phyloP scores from a whole-genome alignment of 2,888 invertebrate species.

The Labia minor region DNA sequence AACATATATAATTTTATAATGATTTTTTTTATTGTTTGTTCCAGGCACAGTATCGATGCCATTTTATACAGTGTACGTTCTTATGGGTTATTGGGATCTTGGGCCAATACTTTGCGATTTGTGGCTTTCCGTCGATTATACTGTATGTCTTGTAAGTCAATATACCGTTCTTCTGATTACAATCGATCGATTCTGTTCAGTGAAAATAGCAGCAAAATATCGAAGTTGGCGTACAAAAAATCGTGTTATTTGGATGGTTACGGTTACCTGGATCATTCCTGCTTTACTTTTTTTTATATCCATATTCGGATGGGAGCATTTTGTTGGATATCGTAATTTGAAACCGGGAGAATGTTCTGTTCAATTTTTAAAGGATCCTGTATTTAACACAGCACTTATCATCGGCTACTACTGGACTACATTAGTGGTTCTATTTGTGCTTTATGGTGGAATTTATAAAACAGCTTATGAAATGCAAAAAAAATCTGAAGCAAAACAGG shows the following conservation, averaged over 20 bases:
- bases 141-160: conserved; percentile 96
- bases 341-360: conserved; percentile 85
- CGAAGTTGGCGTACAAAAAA: conserved; percentile 92
- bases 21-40: background rate
- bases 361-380: conserved; percentile 92
- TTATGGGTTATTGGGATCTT: conserved; percentile 94
- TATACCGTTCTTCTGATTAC: conserved; percentile 98
- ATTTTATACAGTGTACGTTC: conserved; percentile 93
- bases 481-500: conserved; percentile 88
- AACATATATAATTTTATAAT: background rate
- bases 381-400: conserved; percentile 93
- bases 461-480: conserved; percentile 96
- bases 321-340: conserved; percentile 83
- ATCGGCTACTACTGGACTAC: conserved; percentile 98
- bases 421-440: conserved; percentile 81
- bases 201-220: conserved; percentile 95
- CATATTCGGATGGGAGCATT: conserved; percentile 98
- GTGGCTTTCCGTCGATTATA: conserved; percentile 98
- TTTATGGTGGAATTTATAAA: conserved; percentile 95
- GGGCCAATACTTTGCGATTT: conserved; percentile 93
- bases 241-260: conserved; percentile 89
- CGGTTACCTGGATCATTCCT: conserved; percentile 94
- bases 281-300: conserved; percentile 92
- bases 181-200: conserved; percentile 96
- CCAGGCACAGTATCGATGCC: conserved; percentile 95